Evolutionary conservation across 1,140 invertebrate genomes (phyloP), one percentile per base, ranked within the genome.

Genomic region (Drosophila bifasciata): DNA sequence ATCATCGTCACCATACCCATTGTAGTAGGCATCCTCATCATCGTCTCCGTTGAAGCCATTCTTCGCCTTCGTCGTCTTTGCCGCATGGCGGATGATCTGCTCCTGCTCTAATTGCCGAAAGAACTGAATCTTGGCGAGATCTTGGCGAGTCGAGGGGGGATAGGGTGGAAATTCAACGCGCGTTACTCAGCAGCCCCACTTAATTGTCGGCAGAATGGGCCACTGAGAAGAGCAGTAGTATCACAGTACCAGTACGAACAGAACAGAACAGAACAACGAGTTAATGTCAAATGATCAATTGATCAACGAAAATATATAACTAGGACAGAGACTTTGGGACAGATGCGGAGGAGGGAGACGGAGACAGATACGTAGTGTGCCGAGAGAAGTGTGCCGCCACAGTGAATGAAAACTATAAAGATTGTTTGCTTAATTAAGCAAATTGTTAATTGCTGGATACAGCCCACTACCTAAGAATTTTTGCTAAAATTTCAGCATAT

Each of bases 281-380:
- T 78, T 84, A 85, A 77, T 70, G 80, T 86, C 81, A 80, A 86
- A 85, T 85, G 81, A 85, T 81, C 83, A 85, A 85, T 85, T 85
- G 73, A 36, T 36, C 32, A 74, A 86, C 60, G 55, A 62, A 80
- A 76, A 50, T 17, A 63, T 36, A 63, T 80, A 76, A 66, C 63
- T 79, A 81, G 81, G 55, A 61, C 81, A 67, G 51, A 16, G 40
- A 7, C 32, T n/a, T n/a, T n/a, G n/a, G 62, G 49, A 49, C 40
- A 55, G 55, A n/a, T 63, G 36, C 19, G 28, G 45, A 23, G 32
- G 11, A 28, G 53, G 60, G 44, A 45, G 51, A 43, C 32, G 48
- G 59, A 41, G 55, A 39, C 15, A 50, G 3, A 28, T 0, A 28
- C 28, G 28, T 3, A 9, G 28, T 1, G n/a, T n/a, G n/a, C n/a